Conservation (phyloP, 23 tunicate species). For the Styela plicata region DNA sequence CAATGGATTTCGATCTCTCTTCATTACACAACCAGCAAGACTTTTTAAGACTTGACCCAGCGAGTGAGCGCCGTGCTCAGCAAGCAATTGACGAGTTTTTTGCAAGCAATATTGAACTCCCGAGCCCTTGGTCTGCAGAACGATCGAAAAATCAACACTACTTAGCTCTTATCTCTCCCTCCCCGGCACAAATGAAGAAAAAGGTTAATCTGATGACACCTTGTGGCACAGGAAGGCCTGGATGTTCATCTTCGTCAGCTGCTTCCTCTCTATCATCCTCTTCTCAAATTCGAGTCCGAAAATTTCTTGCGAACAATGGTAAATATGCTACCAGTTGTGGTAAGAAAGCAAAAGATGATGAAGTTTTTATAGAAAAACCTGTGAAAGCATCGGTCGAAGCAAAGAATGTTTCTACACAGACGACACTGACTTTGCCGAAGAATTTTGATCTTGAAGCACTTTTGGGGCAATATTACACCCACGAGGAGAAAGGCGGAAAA, state of each 20-base stretch:
- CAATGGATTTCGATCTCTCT: constrained; percentile 76
- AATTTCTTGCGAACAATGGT: neutral
- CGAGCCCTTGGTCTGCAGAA: constrained; percentile 63
- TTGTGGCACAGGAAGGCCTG: neutral
- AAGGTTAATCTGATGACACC: constrained; percentile 10
- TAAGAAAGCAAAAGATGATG: neutral
- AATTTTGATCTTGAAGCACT: constrained; percentile 42
- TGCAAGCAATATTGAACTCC: constrained; percentile 47
- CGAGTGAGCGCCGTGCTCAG: constrained; percentile 56
- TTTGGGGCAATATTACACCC: constrained; percentile 29
- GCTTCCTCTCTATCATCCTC: constrained; percentile 15
- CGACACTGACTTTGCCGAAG: constrained; percentile 56
- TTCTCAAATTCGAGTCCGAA: constrained; percentile 21
- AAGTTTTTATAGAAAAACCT: neutral
- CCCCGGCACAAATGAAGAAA: constrained; percentile 41
- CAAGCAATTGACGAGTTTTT: constrained; percentile 86
- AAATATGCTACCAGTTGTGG: neutral
- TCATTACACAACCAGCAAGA: constrained; percentile 70
- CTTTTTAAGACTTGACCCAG: constrained; percentile 59
- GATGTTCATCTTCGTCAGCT: neutral
- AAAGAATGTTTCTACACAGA: constrained; percentile 52
- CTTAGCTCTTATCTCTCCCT: constrained; percentile 78
- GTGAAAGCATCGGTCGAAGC: constrained; percentile 3
- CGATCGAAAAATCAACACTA: constrained; percentile 40
- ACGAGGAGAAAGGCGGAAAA: neutral